These are phyloP conservation scores for Yponomeuta malinellus DNA, from an alignment of 2,888 invertebrate species.

Conservation along the genomic window DNA sequence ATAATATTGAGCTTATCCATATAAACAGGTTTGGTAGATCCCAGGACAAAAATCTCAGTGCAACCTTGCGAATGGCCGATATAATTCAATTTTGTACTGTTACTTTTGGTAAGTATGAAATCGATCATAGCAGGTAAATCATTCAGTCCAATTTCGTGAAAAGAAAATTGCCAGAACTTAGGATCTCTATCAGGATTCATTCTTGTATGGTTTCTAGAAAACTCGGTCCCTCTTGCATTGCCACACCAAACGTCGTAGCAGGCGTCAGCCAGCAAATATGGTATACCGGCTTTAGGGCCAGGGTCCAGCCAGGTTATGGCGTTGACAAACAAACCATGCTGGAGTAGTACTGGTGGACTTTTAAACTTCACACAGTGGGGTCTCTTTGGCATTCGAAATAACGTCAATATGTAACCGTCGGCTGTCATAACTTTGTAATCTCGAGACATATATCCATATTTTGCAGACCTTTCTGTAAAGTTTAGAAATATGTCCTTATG, in stretches of 20 bases:
- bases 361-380: constrained; percentile 2
- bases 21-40: constrained; percentile 4
- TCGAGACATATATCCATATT: constrained; percentile 22
- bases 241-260: constrained; percentile 72
- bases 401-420: constrained; percentile 36
- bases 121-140: constrained; percentile 85
- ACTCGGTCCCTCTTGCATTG: constrained; percentile 79
- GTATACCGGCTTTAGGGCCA: neutral
- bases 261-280: constrained; percentile 7
- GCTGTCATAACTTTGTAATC: constrained; percentile 14
- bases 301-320: constrained; percentile 8
- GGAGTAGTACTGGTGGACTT: constrained; percentile 2
- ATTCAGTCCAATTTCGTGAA: constrained; percentile 80
- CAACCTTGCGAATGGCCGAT: constrained; percentile 46
- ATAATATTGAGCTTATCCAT: neutral
- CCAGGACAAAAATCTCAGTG: neutral
- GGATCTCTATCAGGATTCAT: constrained; percentile 32
- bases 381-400: constrained; percentile 26
- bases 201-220: constrained; percentile 60
- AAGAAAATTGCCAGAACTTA: constrained; percentile 77
- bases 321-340: constrained; percentile 13
- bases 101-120: constrained; percentile 67
- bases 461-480: constrained; percentile 25
- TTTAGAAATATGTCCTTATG: constrained; percentile 12
- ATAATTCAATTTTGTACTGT: constrained; percentile 66